Percentiles rank a stretch among this genome's conserved stretches.
phyloP scores from a whole-genome alignment of 1,140 invertebrate genomes.

The Brachionus calyciflorus region DNA sequence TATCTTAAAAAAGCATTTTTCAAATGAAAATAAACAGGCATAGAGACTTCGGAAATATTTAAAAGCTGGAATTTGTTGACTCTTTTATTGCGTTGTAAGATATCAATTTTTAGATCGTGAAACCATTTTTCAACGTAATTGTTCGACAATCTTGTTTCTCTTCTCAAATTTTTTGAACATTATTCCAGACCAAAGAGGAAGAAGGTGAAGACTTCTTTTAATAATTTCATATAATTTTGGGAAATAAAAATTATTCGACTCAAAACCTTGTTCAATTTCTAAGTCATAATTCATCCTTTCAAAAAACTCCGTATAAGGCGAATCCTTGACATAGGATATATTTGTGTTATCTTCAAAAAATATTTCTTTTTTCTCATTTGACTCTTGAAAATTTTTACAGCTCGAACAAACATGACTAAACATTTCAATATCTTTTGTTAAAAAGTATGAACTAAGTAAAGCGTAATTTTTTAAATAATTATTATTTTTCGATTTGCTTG shows the following conservation, averaged over 20 bases:
- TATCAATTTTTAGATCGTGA: not conserved
- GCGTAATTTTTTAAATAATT: not conserved
- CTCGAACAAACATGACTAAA: not conserved
- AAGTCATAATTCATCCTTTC: too few relatives aligned
- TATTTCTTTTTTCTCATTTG: conserved; percentile 1
- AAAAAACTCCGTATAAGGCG: not conserved
- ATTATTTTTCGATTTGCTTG: not conserved
- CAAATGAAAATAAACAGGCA: too few relatives aligned
- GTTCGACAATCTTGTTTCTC: not conserved
- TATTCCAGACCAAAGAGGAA: conserved; percentile 9
- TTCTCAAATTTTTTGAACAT: not conserved
- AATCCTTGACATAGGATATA: not conserved
- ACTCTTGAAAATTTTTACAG: not conserved
- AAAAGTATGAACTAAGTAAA: not conserved
- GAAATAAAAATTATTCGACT: not conserved
- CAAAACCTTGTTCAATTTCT: not conserved
- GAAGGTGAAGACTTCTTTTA: not conserved
- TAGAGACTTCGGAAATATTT: too few relatives aligned
- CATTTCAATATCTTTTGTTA: too few relatives aligned
- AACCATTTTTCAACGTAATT: conserved; percentile 14
- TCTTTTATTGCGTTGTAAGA: not conserved
- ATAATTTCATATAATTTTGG: not conserved
- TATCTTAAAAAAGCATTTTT: too few relatives aligned
- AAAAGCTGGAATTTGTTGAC: too few relatives aligned
- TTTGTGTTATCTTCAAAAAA: not conserved